Percentiles rank a stretch among this genome's conserved stretches.
Evolutionary conservation across 2,113 vertebrate genomes (phyloP).

Genomic region (Apus apus): DNA sequence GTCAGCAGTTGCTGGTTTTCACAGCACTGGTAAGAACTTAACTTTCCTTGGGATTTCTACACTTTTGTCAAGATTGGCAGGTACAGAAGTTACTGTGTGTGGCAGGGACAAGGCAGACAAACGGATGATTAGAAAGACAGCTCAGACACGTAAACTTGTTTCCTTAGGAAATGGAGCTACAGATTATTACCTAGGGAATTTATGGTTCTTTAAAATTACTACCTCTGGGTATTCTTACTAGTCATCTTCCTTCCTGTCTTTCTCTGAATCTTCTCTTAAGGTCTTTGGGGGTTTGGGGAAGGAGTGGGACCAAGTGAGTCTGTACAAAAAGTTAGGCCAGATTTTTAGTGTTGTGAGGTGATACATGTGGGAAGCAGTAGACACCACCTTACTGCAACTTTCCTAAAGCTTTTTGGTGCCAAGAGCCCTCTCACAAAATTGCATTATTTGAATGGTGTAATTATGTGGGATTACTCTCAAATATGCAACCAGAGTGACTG

Average conservation of each 20-base stretch:
- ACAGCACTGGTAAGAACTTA: background rate
- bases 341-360: background rate
- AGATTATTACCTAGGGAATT: conserved; percentile 1
- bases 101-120: background rate
- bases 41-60: conserved; percentile 1
- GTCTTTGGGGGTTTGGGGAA: background rate
- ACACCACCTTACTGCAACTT: background rate
- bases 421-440: background rate
- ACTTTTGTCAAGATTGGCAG: background rate
- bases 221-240: conserved; percentile 13
- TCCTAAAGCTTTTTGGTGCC: background rate
- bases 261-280: background rate
- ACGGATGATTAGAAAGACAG: conserved; percentile 56
- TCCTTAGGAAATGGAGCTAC: conserved; percentile 37
- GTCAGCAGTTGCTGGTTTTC: background rate
- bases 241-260: conserved; percentile 45
- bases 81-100: background rate
- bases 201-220: conserved; percentile 26
- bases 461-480: conserved; percentile 25
- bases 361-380: background rate
- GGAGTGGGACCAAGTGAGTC: background rate
- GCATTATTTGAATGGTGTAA: background rate
- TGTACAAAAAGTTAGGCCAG: background rate
- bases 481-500: conserved; percentile 2
- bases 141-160: conserved; percentile 30